Evolutionary conservation across 1,140 invertebrate species (phyloP).

Genomic region (Trichonephila clavata): DNA sequence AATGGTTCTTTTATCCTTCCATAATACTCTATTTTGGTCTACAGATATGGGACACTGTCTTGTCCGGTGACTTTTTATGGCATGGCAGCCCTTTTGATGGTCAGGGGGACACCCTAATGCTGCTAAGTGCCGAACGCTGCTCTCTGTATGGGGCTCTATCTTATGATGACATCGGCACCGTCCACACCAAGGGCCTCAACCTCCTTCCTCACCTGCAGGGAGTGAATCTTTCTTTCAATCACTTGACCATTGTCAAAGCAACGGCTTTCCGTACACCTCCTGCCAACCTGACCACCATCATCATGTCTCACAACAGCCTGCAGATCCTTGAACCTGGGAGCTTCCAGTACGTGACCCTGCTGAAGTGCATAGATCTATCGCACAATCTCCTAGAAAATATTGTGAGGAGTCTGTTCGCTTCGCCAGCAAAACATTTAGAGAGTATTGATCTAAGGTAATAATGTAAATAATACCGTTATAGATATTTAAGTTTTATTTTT

Average conservation of each 20-base stretch:
- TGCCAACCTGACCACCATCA: slow-evolving; percentile 34
- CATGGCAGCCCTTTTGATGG: slow-evolving; percentile 56
- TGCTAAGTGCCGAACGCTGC: not conserved
- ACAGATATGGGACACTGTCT: slow-evolving; percentile 33
- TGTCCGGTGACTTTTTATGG: slow-evolving; percentile 55
- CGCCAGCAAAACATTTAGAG: slow-evolving; percentile 17
- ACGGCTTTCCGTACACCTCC: slow-evolving; percentile 34
- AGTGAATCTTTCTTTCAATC: slow-evolving; percentile 54
- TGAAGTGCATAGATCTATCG: slow-evolving; percentile 43
- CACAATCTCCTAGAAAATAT: slow-evolving; percentile 55
- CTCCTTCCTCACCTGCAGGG: slow-evolving; percentile 43
- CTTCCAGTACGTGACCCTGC: not conserved
- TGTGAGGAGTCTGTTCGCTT: slow-evolving; percentile 11
- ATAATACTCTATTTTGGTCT: not conserved
- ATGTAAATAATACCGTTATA: not conserved
- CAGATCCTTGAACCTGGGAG: not conserved
- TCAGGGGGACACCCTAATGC: not conserved
- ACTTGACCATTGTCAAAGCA: not conserved
- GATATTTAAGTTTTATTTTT: too few relatives aligned
- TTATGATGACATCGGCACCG: slow-evolving; percentile 1
- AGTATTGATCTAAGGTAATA: slow-evolving; percentile 53
- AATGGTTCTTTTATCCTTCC: not conserved
- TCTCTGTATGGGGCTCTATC: slow-evolving; percentile 34
- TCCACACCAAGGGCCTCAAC: slow-evolving; percentile 53
- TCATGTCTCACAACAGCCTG: slow-evolving; percentile 51